Evolutionary conservation across 2,113 vertebrate genomes (phyloP).

Genomic region (Chelonoidis abingdonii): DNA sequence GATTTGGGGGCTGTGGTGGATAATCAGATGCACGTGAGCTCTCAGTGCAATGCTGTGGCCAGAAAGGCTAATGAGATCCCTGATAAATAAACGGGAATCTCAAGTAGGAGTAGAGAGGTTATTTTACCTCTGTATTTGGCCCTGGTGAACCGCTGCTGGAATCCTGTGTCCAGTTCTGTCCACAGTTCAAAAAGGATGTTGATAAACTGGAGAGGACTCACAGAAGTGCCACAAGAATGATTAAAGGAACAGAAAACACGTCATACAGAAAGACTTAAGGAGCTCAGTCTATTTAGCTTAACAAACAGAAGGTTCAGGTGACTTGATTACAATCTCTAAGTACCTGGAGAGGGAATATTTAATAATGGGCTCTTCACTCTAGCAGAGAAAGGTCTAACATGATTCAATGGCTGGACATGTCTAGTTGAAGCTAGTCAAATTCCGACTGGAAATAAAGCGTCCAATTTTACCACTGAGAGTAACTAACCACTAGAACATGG

Average conservation of each 20-base stretch:
- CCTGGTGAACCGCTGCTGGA: not conserved
- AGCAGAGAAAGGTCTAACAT: not conserved
- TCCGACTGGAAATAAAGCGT: not conserved
- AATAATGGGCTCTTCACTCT: not conserved
- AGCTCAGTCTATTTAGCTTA: not conserved
- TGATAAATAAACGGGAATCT: not conserved
- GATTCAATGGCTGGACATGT: not conserved
- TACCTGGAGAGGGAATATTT: not conserved
- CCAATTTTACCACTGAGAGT: not conserved
- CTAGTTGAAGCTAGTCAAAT: not conserved
- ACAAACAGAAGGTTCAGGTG: not conserved
- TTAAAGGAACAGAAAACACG: not conserved
- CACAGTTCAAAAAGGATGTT: not conserved
- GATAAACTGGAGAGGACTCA: not conserved
- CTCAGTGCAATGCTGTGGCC: not conserved
- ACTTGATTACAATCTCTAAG: not conserved
- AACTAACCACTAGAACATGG: not conserved
- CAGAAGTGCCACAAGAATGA: not conserved
- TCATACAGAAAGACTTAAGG: not conserved
- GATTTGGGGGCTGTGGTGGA: not conserved
- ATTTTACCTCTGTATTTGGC: not conserved
- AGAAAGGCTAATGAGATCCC: not conserved
- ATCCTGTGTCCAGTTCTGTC: not conserved
- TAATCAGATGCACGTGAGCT: not conserved
- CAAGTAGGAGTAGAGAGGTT: not conserved